A percentile compares a stretch with the other conserved stretches of the same genome.
phyloP scores from a whole-genome alignment of 1,140 invertebrate genomes.

The Drosophila varians region DNA sequence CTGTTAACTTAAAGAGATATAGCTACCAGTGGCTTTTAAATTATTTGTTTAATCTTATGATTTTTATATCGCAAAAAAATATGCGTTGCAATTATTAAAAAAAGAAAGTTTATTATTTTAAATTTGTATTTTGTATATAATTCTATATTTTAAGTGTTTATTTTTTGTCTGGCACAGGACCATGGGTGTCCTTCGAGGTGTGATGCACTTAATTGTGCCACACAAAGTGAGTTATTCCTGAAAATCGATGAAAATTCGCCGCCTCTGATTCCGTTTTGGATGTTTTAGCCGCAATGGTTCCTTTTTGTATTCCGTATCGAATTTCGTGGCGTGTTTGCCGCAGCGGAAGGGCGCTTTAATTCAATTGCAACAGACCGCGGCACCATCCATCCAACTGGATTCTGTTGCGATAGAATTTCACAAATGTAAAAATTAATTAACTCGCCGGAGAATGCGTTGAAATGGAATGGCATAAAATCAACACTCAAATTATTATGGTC shows the following conservation, averaged over 20 bases:
- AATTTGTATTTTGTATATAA: too few species aligned
- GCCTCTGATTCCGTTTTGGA: constrained; percentile 16
- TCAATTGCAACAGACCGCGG: constrained; percentile 18
- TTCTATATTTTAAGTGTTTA: too few species aligned
- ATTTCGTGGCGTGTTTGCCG: constrained; percentile 23
- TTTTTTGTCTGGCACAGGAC: too few species aligned
- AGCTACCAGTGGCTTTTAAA: too few species aligned
- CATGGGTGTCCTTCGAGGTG: constrained; percentile 21
- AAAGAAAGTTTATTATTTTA: too few species aligned
- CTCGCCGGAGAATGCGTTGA: constrained; percentile 15
- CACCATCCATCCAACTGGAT: not conserved
- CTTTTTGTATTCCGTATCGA: constrained; percentile 5
- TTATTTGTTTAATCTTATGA: too few species aligned
- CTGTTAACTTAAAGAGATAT: too few species aligned
- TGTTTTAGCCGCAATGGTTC: constrained; percentile 7
- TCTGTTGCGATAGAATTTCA: constrained; percentile 7
- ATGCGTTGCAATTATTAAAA: too few species aligned
- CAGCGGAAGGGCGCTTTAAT: constrained; percentile 37
- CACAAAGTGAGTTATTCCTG: constrained; percentile 67
- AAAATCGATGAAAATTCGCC: constrained; percentile 52
- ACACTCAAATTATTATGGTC: not conserved
- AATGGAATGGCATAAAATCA: constrained; percentile 16
- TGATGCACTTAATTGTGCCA: constrained; percentile 60
- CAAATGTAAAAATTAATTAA: constrained; percentile 39
- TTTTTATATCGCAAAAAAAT: too few species aligned